Percentiles rank a stretch among this genome's conserved stretches.
phyloP scores from a whole-genome alignment of 1,140 invertebrate genomes.

The Dreissena polymorpha region DNA sequence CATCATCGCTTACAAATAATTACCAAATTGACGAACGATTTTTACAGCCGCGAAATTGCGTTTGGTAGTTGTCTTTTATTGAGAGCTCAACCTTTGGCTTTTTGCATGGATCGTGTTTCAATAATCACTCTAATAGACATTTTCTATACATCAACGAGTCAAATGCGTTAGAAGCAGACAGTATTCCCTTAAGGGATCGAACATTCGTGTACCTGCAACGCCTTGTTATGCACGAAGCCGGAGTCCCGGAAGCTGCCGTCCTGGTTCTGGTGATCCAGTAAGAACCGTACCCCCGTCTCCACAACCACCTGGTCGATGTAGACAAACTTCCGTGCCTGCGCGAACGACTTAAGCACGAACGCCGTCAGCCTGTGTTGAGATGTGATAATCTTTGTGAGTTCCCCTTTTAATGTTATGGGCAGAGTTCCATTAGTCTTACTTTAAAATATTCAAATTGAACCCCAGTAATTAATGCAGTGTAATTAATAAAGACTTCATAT shows the following conservation, averaged over 20 bases:
- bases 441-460: too few species aligned
- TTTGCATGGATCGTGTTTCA: neutral
- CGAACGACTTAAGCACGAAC: constrained; percentile 91
- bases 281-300: constrained; percentile 87
- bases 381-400: neutral
- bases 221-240: constrained; percentile 63
- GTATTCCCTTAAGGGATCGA: too few species aligned
- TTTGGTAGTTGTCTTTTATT: neutral
- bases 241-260: constrained; percentile 89
- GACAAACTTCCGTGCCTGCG: constrained; percentile 85
- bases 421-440: too few species aligned
- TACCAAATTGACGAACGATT: too few species aligned
- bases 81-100: neutral
- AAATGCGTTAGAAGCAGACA: too few species aligned
- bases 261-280: constrained; percentile 86
- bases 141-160: neutral
- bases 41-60: too few species aligned
- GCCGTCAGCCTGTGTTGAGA: constrained; percentile 85
- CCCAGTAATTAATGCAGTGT: too few species aligned
- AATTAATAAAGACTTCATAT: too few species aligned
- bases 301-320: constrained; percentile 88
- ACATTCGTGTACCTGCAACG: constrained; percentile 55
- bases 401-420: too few species aligned
- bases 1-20: too few species aligned
- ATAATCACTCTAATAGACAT: neutral